Conservation (phyloP, 2,113 vertebrate genomes). For the Theristicus caerulescens region DNA sequence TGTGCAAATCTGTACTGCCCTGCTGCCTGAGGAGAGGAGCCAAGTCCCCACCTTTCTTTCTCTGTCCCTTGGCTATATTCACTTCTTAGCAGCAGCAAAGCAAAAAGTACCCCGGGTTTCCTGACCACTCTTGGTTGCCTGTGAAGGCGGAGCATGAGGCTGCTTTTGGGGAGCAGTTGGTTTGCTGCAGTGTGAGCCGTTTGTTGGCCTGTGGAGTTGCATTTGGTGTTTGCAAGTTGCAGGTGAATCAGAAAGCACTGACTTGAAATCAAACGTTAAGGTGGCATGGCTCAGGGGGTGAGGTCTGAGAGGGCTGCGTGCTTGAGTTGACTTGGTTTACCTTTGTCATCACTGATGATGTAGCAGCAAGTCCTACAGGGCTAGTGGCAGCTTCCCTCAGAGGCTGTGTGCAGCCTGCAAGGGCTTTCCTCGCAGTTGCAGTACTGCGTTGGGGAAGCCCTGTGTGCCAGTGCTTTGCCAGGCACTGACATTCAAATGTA, state of each 20-base stretch:
- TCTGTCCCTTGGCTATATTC: not conserved
- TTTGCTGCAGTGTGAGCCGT: not conserved
- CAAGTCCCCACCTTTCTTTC: not conserved
- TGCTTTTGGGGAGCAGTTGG: not conserved
- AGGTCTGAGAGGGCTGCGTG: not conserved
- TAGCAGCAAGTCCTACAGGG: not conserved
- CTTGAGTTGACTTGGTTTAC: not conserved
- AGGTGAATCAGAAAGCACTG: not conserved
- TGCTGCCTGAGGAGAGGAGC: not conserved
- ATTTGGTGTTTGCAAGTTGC: not conserved
- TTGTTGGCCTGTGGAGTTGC: not conserved
- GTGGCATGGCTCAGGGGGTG: not conserved
- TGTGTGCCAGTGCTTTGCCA: not conserved
- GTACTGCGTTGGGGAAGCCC: not conserved
- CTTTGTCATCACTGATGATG: not conserved
- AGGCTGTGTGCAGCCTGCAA: not conserved
- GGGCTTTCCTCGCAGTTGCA: not conserved
- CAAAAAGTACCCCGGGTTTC: not conserved
- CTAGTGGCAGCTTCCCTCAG: not conserved
- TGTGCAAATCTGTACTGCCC: not conserved
- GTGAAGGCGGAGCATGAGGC: not conserved
- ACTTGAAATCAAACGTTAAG: not conserved
- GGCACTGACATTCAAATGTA: not conserved
- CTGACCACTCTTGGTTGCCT: not conserved
- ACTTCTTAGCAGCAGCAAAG: not conserved